Conservation (phyloP, 2,797 vertebrate genomes). For the Danio jaintianensis region DNA sequence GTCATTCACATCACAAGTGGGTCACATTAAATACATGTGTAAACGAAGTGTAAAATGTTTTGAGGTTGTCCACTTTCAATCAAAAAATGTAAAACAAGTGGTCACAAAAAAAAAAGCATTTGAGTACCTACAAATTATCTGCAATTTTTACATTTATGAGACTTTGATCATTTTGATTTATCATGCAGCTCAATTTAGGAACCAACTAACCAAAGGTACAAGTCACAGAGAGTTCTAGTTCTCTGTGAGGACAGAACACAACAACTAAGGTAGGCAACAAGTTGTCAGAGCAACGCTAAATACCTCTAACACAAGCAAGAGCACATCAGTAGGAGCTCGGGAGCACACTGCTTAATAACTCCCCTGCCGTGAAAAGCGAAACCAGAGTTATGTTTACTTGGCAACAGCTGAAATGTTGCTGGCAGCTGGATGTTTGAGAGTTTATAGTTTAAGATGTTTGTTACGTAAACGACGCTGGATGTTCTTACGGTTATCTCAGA, state of each 20-base stretch:
- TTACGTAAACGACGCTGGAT: conserved; percentile 8
- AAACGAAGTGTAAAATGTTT: too few relatives aligned
- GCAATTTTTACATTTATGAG: not conserved
- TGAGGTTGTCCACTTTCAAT: too few relatives aligned
- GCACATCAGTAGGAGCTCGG: conserved; percentile 26
- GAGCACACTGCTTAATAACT: conserved; percentile 8
- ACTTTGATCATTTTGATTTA: not conserved
- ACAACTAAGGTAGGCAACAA: not conserved
- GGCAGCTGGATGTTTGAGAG: conserved; percentile 16
- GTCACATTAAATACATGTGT: too few relatives aligned
- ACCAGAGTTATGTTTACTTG: conserved; percentile 28
- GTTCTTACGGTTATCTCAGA: conserved; percentile 13
- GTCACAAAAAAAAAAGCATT: too few relatives aligned
- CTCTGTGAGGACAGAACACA: conserved; percentile 3
- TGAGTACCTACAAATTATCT: too few relatives aligned
- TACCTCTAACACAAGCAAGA: conserved; percentile 10
- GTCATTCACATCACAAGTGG: too few relatives aligned
- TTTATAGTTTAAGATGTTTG: conserved; percentile 16
- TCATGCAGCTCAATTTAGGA: not conserved
- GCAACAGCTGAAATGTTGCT: conserved; percentile 38
- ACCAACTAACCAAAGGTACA: not conserved
- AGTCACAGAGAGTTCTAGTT: conserved; percentile 20
- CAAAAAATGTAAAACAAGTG: too few relatives aligned
- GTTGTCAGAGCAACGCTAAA: conserved; percentile 33
- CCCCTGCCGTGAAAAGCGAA: conserved; percentile 31